Base-by-base conservation (phyloP, 1,140 invertebrate species). In the Zaprionus davidi region DNA sequence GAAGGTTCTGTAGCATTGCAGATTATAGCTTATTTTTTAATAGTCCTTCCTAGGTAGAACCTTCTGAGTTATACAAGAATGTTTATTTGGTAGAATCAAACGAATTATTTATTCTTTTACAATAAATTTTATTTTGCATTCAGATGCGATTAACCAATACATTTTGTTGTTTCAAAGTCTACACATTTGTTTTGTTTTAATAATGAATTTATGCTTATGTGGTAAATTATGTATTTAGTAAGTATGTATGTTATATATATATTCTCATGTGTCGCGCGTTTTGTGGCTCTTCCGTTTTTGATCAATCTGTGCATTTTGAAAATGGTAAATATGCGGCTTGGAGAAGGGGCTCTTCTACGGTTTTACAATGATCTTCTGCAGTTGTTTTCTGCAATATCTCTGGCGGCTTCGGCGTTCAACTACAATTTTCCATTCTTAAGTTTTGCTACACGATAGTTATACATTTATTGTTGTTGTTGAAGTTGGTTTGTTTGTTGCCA, bases 341-440 rank as follows among this genome's bases (percentile, higher is more conserved):
- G 46, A 38, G 59, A 34, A n/a, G 11, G 56, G 53, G 22, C 26
- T 56, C 12, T 34, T 15, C 41, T 17, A 51, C 26, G 26, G 7
- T 70, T 22, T 56, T 34, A 13, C 36, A 58, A 22, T 46, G 36
- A 49, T 63, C 51, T 34, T 17, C 15, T 62, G 44, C 57, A 38
- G 66, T 69, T 26, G 63, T 41, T 44, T 36, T 31, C 51, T 11
- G 36, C 41, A 17, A 9, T 17, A 46, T 56, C 28, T 56, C 26
- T 13, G 34, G 38, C 38, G 46, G 38, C 69, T 34, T 34, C 31
- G 17, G 17, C 12, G 31, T 20, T 41, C 36, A 36, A 90, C 90
- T 91, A 91, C 78, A 87, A 81, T 55, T 91, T 91, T 76, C 90
- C 90, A 60, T 91, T 91, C 73, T 91, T 91, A 73, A 91, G 78